Base-by-base conservation (phyloP, 1,140 invertebrate species). In the Octopus bimaculoides region DNA sequence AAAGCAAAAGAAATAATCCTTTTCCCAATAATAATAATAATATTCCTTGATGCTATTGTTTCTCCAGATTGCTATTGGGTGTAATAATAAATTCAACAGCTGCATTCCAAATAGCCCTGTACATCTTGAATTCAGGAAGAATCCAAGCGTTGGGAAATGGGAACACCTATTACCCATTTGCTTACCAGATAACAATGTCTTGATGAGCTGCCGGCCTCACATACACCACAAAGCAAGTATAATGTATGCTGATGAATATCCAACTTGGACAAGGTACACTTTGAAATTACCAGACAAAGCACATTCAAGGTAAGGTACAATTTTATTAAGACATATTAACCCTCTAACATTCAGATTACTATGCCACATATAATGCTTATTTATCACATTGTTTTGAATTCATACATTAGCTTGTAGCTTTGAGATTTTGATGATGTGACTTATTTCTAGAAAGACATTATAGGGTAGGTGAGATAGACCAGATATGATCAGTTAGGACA, bases 221-320 rank as follows among this genome's bases (percentile, higher is more conserved):
- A 85, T 85, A 52, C 90, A 89, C 79, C 88, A 91, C 77, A 76
- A 80, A 17, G 87, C 89, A 56, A 90, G 89, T 77, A 76, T 87
- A 6, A 91, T 89, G 83, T 85, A 83, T 8, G 81, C 87, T 14
- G 87, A 90, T 52, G 83, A 83, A 1, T 83, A 88, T 78, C 86
- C 86, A 4, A 83, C 82, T 7, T 91, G 91, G 91, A 89, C 87
- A 5, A 83, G 90, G 71, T 85, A 91, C 12, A 90, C 87, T 26
- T 85, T 91, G 12, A 83, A 85, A 6, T 81, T 91, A 7, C 87
- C 89, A 9, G 87, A 89, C 75, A 90, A 89, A 81, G 88, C 88
- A 6, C 90, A 87, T 83, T 90, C 90, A 9, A 89, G 88, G 91
- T 91, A 80, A 71, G 6, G 4, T 17, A 61, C 17, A 12, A 61